Conservation (phyloP, 2,797 vertebrate species). For the Vireo griseus region DNA sequence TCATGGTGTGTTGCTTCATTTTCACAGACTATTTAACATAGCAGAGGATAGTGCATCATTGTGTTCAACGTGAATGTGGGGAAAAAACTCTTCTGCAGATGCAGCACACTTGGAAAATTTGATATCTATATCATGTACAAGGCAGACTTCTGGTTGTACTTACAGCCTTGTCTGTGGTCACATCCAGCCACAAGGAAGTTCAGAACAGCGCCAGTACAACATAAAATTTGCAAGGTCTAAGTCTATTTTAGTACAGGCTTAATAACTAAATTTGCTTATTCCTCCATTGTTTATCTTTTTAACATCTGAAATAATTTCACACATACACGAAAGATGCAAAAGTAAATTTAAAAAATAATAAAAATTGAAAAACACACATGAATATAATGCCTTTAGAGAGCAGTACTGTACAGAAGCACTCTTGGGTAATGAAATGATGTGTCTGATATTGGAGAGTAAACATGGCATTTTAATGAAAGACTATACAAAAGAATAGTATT, state of each 20-base stretch:
- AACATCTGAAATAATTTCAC: not conserved
- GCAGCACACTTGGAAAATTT: not conserved
- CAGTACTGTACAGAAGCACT: not conserved
- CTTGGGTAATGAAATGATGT: not conserved
- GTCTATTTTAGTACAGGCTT: not conserved
- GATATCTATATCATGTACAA: not conserved
- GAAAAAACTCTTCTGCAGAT: not conserved
- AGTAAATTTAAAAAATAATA: not conserved
- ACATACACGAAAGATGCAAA: not conserved
- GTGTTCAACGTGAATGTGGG: fast-evolving
- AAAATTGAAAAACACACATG: not conserved
- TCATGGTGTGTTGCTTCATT: not conserved
- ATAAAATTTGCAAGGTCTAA: not conserved
- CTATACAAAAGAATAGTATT: not conserved
- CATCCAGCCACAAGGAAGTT: not conserved
- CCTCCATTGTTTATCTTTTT: not conserved
- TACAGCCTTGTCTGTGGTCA: not conserved
- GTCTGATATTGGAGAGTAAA: not conserved
- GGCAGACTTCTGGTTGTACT: not conserved
- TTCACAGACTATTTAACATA: not conserved
- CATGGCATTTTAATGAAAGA: not conserved
- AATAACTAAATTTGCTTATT: not conserved
- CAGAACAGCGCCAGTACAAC: not conserved
- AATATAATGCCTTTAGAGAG: not conserved
- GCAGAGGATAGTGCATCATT: not conserved